A percentile compares a stretch with the other conserved stretches of the same genome.
phyloP scores from a whole-genome alignment of 1,140 invertebrate species.

The Adoxophyes honmai region DNA sequence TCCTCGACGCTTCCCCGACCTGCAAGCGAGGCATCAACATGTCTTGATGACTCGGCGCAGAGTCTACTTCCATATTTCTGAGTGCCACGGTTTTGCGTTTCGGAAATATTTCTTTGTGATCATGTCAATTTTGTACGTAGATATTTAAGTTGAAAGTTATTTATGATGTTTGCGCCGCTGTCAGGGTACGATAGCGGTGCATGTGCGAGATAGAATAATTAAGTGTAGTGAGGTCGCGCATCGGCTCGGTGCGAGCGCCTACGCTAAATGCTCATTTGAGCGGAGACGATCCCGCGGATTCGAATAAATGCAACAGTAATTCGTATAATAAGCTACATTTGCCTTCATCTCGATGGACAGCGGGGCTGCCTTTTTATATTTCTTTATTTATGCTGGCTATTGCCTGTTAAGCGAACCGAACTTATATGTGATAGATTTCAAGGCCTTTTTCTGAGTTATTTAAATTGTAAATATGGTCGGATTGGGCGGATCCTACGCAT shows the following conservation, averaged over 20 bases:
- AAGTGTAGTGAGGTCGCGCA: conserved; percentile 51
- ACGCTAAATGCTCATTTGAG: conserved; percentile 68
- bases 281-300: conserved; percentile 58
- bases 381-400: conserved; percentile 65
- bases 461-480: conserved; percentile 72
- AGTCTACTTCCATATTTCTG: conserved; percentile 52
- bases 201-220: conserved; percentile 60
- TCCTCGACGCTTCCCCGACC: conserved; percentile 70
- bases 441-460: conserved; percentile 57
- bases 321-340: conserved; percentile 61
- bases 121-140: conserved; percentile 54
- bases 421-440: conserved; percentile 66
- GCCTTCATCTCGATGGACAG: conserved; percentile 49
- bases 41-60: conserved; percentile 59
- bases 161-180: conserved; percentile 29
- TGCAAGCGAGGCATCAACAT: conserved; percentile 61
- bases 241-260: conserved; percentile 44
- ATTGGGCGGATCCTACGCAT: conserved; percentile 42
- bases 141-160: conserved; percentile 40
- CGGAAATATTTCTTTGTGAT: conserved; percentile 61
- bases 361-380: conserved; percentile 27
- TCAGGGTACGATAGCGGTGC: conserved; percentile 46
- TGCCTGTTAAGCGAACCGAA: conserved; percentile 59
- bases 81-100: conserved; percentile 65
- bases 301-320: conserved; percentile 64